Base-by-base conservation (phyloP, 1,140 invertebrate genomes). In the Pseudachorutes palmiensis region DNA sequence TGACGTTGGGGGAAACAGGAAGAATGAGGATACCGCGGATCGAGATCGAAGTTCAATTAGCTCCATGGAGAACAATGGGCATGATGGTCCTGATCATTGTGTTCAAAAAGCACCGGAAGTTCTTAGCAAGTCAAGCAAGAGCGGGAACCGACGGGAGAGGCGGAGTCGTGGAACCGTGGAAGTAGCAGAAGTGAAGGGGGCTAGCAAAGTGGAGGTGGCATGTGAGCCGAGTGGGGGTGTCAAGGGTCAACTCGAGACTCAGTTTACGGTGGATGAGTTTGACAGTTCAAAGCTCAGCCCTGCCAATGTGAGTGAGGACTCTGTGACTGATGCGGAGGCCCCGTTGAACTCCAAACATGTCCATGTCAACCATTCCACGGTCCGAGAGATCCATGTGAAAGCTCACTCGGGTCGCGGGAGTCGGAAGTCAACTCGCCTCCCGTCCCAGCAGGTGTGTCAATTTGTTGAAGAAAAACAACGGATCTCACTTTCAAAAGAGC, bases 401-500 rank as follows among this genome's bases (percentile, higher is more conserved):
- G 1, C 59, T 22, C 59, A 68, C 36, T 29, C 30, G 28, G 64
- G 66, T 48, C 41, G 49, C 24, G 49, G 62, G 2, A 26, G 81
- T 81, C 75, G 14, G 69, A 58, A 51, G 55, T 69, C 67, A 30
- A 48, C 14, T 16, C 72, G 14, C 72, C 75, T 1, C 71, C 73
- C 36, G 57, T 76, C 81, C 1, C 78, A 82, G 63, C 84, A 86
- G 26, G 89, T 94, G 1, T 89, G 90, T 74, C 90, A 92, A 75
- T 92, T 93, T 77, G 92, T 95, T 71, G 92, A 96, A 78, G 91
- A 96, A 76, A 91, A 92, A 72, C 92, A 96, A 78, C 86, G 89
- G 71, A 96, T 96, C 72, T 95, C 92, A 0, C 78, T 96, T 66
- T 92, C 92, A 0, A 89, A 93, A 73, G 94, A 97, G 76, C 82